A percentile compares a stretch with the other conserved stretches of the same genome.
These are phyloP conservation scores for Pseudachorutes palmiensis DNA, from an alignment of 1,140 invertebrate species.

Conservation along the genomic window DNA sequence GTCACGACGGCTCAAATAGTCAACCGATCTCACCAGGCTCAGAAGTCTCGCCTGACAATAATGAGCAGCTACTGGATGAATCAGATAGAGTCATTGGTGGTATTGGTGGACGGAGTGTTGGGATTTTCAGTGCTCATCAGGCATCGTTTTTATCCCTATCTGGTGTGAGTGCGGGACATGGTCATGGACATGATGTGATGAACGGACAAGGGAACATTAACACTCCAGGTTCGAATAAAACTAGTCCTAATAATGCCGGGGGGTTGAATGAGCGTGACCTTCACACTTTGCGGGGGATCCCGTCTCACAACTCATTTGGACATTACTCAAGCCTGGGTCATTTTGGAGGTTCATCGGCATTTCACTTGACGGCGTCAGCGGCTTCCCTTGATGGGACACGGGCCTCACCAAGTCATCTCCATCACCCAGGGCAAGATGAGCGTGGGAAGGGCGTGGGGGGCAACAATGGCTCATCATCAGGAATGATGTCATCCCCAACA, in stretches of 20 bases:
- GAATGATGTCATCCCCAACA: constrained; percentile 15
- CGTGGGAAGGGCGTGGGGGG: constrained; percentile 10
- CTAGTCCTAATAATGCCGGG: neutral
- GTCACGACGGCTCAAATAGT: constrained; percentile 41
- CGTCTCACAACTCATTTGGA: too few relatives aligned
- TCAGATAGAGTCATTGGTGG: too few relatives aligned
- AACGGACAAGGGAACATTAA: neutral
- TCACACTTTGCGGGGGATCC: too few relatives aligned
- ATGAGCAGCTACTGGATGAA: too few relatives aligned
- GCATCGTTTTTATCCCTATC: neutral
- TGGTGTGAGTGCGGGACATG: neutral
- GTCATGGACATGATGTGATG: neutral
- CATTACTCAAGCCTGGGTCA: constrained; percentile 7
- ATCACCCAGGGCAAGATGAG: neutral
- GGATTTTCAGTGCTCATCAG: neutral
- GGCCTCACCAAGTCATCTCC: neutral
- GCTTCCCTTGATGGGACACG: neutral
- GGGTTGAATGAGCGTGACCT: neutral
- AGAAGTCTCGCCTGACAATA: constrained; percentile 34
- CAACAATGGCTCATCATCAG: neutral
- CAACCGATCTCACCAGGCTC: constrained; percentile 45
- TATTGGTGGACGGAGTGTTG: neutral
- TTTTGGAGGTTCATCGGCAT: constrained; percentile 25
- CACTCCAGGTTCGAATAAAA: too few relatives aligned
- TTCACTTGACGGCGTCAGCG: constrained; percentile 26